Evolutionary conservation across 2,113 vertebrate species (phyloP).

Genomic region (Mustelus asterias): DNA sequence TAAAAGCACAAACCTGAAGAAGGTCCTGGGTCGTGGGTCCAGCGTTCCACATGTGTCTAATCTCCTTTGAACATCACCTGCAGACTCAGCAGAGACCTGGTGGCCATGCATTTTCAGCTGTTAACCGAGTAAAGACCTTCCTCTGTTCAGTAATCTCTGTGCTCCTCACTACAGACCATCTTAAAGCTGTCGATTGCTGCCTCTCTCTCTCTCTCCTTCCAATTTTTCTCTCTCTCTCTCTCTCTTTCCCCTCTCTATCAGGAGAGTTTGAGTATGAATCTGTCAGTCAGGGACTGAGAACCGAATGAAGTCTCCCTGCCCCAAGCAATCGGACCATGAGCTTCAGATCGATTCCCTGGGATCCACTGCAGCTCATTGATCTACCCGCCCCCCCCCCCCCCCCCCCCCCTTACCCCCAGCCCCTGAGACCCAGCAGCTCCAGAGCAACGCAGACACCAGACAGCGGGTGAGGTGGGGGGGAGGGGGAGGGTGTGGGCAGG

Average conservation of each 20-base stretch:
- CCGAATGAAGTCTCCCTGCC: background rate
- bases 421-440: background rate
- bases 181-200: background rate
- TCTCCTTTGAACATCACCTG: background rate
- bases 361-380: background rate
- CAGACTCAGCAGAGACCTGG: background rate
- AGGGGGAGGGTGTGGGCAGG: background rate
- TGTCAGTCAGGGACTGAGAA: background rate
- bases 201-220: background rate
- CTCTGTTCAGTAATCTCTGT: background rate
- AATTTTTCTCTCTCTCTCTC: conserved; percentile 33
- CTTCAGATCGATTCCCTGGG: background rate
- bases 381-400: background rate
- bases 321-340: background rate
- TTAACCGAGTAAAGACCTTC: background rate
- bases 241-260: conserved; percentile 32
- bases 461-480: too few species aligned
- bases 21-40: too few species aligned
- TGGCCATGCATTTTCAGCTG: background rate
- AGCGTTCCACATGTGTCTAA: background rate
- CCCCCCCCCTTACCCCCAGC: background rate
- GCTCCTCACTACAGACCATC: too few species aligned
- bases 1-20: background rate
- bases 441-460: too few species aligned
- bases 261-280: background rate